Evolutionary conservation across 2,797 vertebrate genomes (phyloP).

Genomic region (Enteromius anoplus): DNA sequence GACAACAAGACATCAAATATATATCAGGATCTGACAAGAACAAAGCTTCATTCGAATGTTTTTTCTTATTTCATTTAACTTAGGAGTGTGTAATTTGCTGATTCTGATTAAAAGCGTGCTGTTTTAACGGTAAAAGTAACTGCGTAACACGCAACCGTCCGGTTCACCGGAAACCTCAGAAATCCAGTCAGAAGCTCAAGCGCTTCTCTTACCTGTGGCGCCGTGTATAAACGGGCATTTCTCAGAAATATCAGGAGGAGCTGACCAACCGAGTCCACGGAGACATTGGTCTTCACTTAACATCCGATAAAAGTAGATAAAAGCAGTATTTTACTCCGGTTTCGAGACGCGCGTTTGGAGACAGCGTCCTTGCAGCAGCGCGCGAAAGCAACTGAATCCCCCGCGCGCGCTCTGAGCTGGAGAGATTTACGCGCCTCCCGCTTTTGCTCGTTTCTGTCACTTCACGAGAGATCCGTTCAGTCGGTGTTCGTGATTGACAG

Average conservation of each 20-base stretch:
- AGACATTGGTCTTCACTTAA: conserved; percentile 37
- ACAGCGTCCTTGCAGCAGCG: neutral
- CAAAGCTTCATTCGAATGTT: neutral
- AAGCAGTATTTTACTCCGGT: conserved; percentile 56
- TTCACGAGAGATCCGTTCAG: neutral
- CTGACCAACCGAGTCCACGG: conserved; percentile 56
- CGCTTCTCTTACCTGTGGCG: conserved; percentile 70
- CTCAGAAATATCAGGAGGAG: conserved; percentile 58
- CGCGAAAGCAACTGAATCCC: neutral
- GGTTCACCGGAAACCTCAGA: neutral
- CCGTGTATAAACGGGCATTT: conserved; percentile 57
- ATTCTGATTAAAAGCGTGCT: neutral
- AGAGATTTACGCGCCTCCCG: neutral
- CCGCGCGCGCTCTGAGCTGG: conserved; percentile 7
- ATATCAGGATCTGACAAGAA: neutral
- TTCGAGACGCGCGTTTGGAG: conserved; percentile 40
- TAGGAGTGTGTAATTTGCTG: too few relatives aligned
- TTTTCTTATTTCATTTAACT: neutral
- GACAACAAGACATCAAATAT: neutral
- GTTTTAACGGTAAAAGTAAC: neutral
- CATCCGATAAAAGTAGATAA: conserved; percentile 44
- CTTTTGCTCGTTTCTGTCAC: neutral
- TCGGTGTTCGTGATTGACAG: neutral
- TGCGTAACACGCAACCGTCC: neutral
- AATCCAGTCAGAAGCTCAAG: conserved; percentile 5